Base-by-base conservation (phyloP, 2,113 vertebrate genomes). In the Delphinapterus leucas region DNA sequence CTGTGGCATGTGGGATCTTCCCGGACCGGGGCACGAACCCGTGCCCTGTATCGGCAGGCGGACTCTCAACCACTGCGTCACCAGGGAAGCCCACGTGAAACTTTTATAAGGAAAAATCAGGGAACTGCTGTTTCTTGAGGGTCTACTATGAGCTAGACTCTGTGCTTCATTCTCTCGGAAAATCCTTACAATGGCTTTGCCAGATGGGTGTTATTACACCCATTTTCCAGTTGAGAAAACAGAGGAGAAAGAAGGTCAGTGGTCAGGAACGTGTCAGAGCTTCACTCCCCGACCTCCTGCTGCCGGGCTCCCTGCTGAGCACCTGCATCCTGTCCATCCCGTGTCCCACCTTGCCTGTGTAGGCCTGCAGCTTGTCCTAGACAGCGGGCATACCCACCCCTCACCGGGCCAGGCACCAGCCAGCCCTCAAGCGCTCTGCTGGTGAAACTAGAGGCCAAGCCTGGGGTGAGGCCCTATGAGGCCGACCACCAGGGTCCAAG, bases 311-410 rank as follows among this genome's bases (percentile, higher is more conserved):
- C 55, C 44, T 33, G 28, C 5, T 21, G 11, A 77, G 10, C 2
- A 21, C 44, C 74, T 17, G 20, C 6, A 33, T 11, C 9, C 10
- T n/a, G 20, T 41, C 17, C 14, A 1, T 23, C 6, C 2, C 1
- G 0, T 20, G n/a, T 23, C 6, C 63, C 23, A 3, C 25, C 25
- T 36, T 38, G 55, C 36, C 25, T 5, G 71, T 9, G 2, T 31
- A 23, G 44, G 31, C 49, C 44, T 36, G 36, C 1, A 71, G 71
- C 41, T 25, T 44, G 21, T n/a, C 68, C 21, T 23, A 17, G 82
- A 63, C 21, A 8, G 60, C 4, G 55, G 15, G 53, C 53, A 53
- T 13, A 15, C 6, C 3, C 4, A 17, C 25, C 41, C 47, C 71
- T 41, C 33, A 11, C 14, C 8, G 18, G 55, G 10, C 79, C 38